phyloP scores from a whole-genome alignment of 2,888 invertebrate species.

The Dynastes tityus region DNA sequence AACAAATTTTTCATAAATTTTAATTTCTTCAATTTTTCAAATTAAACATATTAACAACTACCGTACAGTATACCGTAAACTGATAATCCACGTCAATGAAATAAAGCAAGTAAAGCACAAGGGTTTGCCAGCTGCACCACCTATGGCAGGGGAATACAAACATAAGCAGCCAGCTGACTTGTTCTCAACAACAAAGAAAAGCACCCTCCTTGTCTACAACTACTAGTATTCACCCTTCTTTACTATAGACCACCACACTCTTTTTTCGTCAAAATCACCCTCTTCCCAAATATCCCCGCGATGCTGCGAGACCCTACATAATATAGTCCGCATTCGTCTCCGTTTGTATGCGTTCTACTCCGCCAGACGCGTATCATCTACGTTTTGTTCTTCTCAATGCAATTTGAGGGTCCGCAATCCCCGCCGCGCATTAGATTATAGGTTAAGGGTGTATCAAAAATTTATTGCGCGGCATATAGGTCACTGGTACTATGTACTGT shows the following conservation, averaged over 20 bases:
- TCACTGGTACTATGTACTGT: conserved; percentile 49
- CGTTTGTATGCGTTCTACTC: conserved; percentile 21
- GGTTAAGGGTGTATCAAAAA: conserved; percentile 51
- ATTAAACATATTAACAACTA: conserved; percentile 8
- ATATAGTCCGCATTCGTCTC: conserved; percentile 50
- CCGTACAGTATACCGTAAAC: neutral
- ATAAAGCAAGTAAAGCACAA: conserved; percentile 50
- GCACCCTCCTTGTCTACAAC: conserved; percentile 64
- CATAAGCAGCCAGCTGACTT: conserved; percentile 69
- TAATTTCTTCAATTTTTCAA: neutral
- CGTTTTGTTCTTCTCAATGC: conserved; percentile 46
- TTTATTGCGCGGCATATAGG: conserved; percentile 50
- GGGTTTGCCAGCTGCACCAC: conserved; percentile 62
- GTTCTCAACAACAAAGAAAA: conserved; percentile 70
- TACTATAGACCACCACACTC: conserved; percentile 57
- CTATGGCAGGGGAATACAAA: conserved; percentile 55
- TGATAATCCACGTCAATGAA: conserved; percentile 44
- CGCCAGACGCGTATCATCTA: conserved; percentile 49
- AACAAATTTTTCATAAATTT: too few relatives aligned
- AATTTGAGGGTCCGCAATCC: conserved; percentile 44
- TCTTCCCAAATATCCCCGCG: conserved; percentile 52
- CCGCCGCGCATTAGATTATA: conserved; percentile 45
- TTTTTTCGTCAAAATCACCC: conserved; percentile 57
- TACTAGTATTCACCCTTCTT: conserved; percentile 61
- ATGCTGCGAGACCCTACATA: conserved; percentile 38